These are phyloP conservation scores for Ooceraea biroi DNA, from an alignment of 1,140 invertebrate genomes.

Conservation along the genomic window DNA sequence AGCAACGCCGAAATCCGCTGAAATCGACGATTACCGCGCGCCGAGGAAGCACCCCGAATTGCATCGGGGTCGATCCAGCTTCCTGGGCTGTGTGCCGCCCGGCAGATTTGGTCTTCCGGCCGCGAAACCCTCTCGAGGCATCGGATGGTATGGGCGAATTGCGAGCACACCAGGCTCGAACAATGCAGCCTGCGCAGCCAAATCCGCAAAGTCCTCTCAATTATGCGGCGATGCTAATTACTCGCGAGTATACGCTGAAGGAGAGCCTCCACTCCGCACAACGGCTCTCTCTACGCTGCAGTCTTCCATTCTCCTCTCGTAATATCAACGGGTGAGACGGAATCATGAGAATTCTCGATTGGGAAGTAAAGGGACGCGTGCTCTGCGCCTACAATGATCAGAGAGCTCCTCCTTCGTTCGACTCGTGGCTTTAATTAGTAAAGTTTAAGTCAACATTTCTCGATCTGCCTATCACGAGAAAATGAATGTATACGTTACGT, in stretches of 20 bases:
- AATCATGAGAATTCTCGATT: slow-evolving; percentile 66
- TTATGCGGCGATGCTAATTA: slow-evolving; percentile 81
- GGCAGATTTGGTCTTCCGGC: slow-evolving; percentile 70
- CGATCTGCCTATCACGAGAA: background rate
- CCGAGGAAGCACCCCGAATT: slow-evolving; percentile 64
- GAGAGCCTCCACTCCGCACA: slow-evolving; percentile 64
- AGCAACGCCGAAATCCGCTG: slow-evolving; percentile 71
- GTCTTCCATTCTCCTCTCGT: slow-evolving; percentile 56
- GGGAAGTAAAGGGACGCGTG: slow-evolving; percentile 23
- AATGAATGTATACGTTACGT: slow-evolving; percentile 2
- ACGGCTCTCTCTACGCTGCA: slow-evolving; percentile 42
- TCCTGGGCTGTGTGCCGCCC: slow-evolving; percentile 61
- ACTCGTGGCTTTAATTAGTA: slow-evolving; percentile 37
- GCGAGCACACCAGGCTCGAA: slow-evolving; percentile 64
- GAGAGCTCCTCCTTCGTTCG: background rate
- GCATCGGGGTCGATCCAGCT: slow-evolving; percentile 68
- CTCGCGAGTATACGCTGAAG: slow-evolving; percentile 71
- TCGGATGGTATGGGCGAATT: slow-evolving; percentile 66
- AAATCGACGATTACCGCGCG: slow-evolving; percentile 72
- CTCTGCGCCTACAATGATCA: slow-evolving; percentile 39
- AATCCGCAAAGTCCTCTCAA: slow-evolving; percentile 78
- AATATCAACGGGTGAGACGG: slow-evolving; percentile 67
- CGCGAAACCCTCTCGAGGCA: slow-evolving; percentile 69
- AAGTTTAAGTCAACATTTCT: slow-evolving; percentile 49
- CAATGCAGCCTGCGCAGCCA: slow-evolving; percentile 65